phyloP scores from a whole-genome alignment of 2,797 vertebrate genomes.

The Sebastes iracundus region DNA sequence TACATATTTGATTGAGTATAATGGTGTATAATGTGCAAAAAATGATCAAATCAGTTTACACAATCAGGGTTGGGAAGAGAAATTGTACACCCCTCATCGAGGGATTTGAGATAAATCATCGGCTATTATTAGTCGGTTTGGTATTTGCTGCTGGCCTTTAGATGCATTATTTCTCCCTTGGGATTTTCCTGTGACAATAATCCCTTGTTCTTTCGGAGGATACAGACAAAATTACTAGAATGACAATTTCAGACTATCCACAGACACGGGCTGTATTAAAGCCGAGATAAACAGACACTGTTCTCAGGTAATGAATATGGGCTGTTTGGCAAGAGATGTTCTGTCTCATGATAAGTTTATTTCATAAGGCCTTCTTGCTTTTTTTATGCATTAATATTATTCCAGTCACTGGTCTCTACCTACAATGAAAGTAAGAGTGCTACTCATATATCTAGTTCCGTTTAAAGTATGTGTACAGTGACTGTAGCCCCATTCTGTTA shows the following conservation, averaged over 20 bases:
- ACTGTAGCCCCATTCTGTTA: neutral
- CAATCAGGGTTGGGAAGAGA: neutral
- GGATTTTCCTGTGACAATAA: constrained; percentile 51
- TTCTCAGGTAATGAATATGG: constrained; percentile 25
- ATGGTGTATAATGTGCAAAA: neutral
- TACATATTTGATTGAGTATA: neutral
- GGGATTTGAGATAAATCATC: constrained; percentile 48
- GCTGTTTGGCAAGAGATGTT: constrained; percentile 10
- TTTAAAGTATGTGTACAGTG: neutral
- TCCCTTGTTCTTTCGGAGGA: constrained; percentile 38
- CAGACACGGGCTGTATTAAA: constrained; percentile 1
- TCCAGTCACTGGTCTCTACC: neutral
- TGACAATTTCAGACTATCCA: constrained; percentile 16
- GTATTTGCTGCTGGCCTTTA: constrained; percentile 34
- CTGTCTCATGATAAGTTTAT: constrained; percentile 15
- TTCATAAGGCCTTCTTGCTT: neutral
- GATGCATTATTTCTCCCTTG: constrained; percentile 27
- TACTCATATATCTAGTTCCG: neutral
- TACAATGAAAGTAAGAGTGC: neutral
- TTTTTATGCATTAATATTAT: neutral
- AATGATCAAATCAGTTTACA: constrained; percentile 5
- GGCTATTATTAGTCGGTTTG: constrained; percentile 49
- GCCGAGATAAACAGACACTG: constrained; percentile 15
- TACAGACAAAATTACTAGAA: constrained; percentile 35
- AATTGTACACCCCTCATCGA: constrained; percentile 2